Percentiles rank a stretch among this genome's conserved stretches.
Conservation (phyloP, 2,888 invertebrate species). For the Siphlonurus alternatus region DNA sequence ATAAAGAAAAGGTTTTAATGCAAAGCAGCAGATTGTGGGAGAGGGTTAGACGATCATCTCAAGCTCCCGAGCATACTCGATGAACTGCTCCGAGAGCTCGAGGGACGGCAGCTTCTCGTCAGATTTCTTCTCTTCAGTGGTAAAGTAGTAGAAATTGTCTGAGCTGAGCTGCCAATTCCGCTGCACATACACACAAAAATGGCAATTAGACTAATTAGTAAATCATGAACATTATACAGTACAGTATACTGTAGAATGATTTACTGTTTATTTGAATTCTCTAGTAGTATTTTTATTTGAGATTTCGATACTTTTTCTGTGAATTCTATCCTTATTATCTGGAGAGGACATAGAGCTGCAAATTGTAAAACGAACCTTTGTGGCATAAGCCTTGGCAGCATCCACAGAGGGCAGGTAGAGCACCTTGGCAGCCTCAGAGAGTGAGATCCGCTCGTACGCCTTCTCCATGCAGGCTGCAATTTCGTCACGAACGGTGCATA, state of each 20-base stretch:
- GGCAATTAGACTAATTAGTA: too few species aligned
- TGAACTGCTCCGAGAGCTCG: slow-evolving; percentile 82
- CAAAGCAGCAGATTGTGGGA: neutral
- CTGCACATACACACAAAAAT: slow-evolving; percentile 28
- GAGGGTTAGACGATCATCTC: slow-evolving; percentile 90
- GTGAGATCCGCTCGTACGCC: slow-evolving; percentile 79
- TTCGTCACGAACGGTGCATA: slow-evolving; percentile 91
- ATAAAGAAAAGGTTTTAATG: too few species aligned
- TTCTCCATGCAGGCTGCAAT: slow-evolving; percentile 94
- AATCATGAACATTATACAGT: too few species aligned
- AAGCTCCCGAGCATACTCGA: slow-evolving; percentile 92
- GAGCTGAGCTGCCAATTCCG: slow-evolving; percentile 67
- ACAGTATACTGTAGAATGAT: too few species aligned
- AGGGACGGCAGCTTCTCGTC: slow-evolving; percentile 73
- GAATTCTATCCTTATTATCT: too few species aligned
- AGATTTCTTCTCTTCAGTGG: slow-evolving; percentile 50
- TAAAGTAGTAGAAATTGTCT: slow-evolving; percentile 70
- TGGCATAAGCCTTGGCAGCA: slow-evolving; percentile 62
- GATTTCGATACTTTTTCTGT: too few species aligned
- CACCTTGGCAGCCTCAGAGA: slow-evolving; percentile 75
- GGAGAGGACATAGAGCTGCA: too few species aligned
- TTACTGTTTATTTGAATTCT: too few species aligned
- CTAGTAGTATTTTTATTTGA: too few species aligned
- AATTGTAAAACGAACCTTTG: slow-evolving; percentile 41
- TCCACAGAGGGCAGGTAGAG: slow-evolving; percentile 65